Percentiles rank a stretch among this genome's conserved stretches.
phyloP scores from a whole-genome alignment of 2,888 invertebrate species.

The Agriopis leucophaearia region DNA sequence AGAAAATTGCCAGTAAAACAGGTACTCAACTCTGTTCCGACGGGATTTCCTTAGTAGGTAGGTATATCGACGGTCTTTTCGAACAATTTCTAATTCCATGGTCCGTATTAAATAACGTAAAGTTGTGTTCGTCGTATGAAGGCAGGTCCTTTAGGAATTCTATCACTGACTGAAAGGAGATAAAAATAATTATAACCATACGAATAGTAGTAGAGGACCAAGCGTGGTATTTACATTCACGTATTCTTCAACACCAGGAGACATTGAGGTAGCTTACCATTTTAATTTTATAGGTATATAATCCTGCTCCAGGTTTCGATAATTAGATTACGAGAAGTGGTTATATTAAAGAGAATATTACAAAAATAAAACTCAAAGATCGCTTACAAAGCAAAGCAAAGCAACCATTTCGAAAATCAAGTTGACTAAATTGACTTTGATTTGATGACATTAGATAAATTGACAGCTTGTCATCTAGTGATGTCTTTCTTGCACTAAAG shows the following conservation, averaged over 20 bases:
- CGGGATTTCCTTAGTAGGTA: slow-evolving; percentile 96
- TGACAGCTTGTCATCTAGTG: not conserved
- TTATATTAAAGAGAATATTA: slow-evolving; percentile 60
- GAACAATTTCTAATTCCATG: slow-evolving; percentile 93
- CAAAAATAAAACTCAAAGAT: slow-evolving; percentile 65
- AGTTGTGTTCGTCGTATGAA: slow-evolving; percentile 96
- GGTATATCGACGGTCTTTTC: slow-evolving; percentile 95
- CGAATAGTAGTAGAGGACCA: slow-evolving; percentile 53
- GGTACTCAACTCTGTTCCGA: slow-evolving; percentile 95
- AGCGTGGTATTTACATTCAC: slow-evolving; percentile 49
- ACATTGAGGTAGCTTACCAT: slow-evolving; percentile 62
- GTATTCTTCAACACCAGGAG: slow-evolving; percentile 3
- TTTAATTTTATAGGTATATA: slow-evolving; percentile 55
- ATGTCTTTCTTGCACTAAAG: not conserved
- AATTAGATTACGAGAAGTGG: slow-evolving; percentile 45
- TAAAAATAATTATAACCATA: slow-evolving; percentile 19
- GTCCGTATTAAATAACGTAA: slow-evolving; percentile 95
- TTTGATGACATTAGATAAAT: not conserved
- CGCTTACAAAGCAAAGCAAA: slow-evolving; percentile 43
- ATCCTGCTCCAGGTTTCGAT: slow-evolving; percentile 46
- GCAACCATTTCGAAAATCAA: slow-evolving; percentile 13
- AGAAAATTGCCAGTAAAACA: slow-evolving; percentile 38
- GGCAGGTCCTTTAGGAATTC: slow-evolving; percentile 97
- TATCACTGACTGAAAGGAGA: slow-evolving; percentile 90
- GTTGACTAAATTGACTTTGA: not conserved